Conservation (phyloP, 2,888 invertebrate species). For the Tachina grossa region DNA sequence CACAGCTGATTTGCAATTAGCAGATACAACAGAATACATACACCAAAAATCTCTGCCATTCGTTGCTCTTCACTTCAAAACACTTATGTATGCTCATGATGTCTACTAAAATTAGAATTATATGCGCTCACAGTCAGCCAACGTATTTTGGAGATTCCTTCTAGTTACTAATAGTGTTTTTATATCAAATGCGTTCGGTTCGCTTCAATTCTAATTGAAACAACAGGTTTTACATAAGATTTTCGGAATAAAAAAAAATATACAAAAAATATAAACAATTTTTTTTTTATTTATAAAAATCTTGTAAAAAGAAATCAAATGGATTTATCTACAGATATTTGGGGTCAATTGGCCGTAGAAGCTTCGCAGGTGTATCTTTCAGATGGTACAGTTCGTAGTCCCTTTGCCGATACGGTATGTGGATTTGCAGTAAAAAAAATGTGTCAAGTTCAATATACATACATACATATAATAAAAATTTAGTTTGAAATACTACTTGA, state of each 20-base stretch:
- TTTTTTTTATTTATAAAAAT: slow-evolving; percentile 5
- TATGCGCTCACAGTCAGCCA: slow-evolving; percentile 72
- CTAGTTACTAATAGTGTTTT: slow-evolving; percentile 65
- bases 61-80: neutral
- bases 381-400: slow-evolving; percentile 91
- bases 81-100: slow-evolving; percentile 31
- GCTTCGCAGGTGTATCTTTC: slow-evolving; percentile 93
- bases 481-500: neutral
- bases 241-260: slow-evolving; percentile 7
- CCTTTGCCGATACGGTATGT: slow-evolving; percentile 92
- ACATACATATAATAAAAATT: neutral
- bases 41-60: slow-evolving; percentile 13
- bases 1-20: slow-evolving; percentile 59
- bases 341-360: slow-evolving; percentile 94
- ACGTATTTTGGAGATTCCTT: slow-evolving; percentile 76
- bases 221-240: slow-evolving; percentile 64
- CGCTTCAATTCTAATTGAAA: slow-evolving; percentile 56
- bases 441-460: slow-evolving; percentile 60
- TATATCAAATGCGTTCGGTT: slow-evolving; percentile 70
- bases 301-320: slow-evolving; percentile 80
- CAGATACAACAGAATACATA: slow-evolving; percentile 24
- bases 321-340: slow-evolving; percentile 91
- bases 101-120: slow-evolving; percentile 72
- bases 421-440: slow-evolving; percentile 68
- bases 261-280: slow-evolving; percentile 10